phyloP scores from a whole-genome alignment of 2,888 invertebrate species.

The Ditula angustiorana region DNA sequence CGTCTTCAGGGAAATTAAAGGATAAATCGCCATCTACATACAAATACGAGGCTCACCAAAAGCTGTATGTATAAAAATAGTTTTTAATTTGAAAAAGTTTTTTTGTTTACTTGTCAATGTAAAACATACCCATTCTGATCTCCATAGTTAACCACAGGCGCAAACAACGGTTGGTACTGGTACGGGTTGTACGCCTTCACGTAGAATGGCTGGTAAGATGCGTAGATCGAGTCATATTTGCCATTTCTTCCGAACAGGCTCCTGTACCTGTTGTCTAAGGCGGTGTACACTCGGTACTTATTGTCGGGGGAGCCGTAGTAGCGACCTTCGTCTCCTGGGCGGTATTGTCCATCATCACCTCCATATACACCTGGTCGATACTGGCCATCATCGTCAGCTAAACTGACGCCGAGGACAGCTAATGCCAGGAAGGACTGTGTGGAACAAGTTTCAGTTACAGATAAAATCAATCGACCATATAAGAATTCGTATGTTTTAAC shows the following conservation, averaged over 20 bases:
- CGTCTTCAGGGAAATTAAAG: no score
- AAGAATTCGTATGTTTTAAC: slow-evolving; percentile 19
- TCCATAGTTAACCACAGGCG: slow-evolving; percentile 60
- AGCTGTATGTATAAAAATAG: background rate
- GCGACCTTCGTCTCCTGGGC: slow-evolving; percentile 55
- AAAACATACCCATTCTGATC: slow-evolving; percentile 52
- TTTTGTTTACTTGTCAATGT: background rate
- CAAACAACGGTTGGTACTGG: slow-evolving; percentile 54
- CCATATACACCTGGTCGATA: slow-evolving; percentile 72
- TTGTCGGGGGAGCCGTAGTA: slow-evolving; percentile 52
- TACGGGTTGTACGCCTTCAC: slow-evolving; percentile 55
- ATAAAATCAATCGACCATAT: background rate
- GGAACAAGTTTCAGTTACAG: background rate
- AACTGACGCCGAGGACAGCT: slow-evolving; percentile 54
- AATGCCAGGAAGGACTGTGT: slow-evolving; percentile 57
- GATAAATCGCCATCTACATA: no score
- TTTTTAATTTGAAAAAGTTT: no score
- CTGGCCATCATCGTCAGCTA: slow-evolving; percentile 73
- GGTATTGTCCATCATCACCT: slow-evolving; percentile 66
- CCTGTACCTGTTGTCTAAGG: slow-evolving; percentile 45
- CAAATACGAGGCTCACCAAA: no score
- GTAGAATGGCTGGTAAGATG: slow-evolving; percentile 59
- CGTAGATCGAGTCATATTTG: slow-evolving; percentile 62
- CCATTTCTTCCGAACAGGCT: slow-evolving; percentile 51
- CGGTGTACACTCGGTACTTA: slow-evolving; percentile 51